Conservation (phyloP, 2,113 vertebrate species). For the Myrmecobius fasciatus region DNA sequence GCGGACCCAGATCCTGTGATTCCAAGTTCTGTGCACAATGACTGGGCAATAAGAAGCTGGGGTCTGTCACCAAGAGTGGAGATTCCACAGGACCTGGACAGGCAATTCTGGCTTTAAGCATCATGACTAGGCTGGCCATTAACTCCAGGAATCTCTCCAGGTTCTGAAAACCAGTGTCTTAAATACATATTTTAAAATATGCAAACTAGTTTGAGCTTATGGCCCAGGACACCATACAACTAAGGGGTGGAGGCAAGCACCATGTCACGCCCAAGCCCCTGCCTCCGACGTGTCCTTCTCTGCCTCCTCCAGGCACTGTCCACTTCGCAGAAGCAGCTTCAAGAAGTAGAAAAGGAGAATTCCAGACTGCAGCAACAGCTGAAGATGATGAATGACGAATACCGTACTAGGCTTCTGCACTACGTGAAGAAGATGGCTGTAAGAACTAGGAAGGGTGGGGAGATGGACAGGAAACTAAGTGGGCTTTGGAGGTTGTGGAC, state of each 20-base stretch:
- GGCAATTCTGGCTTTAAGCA: not conserved
- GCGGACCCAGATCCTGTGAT: not conserved
- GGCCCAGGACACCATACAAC: not conserved
- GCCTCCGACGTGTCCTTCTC: not conserved
- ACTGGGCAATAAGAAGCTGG: not conserved
- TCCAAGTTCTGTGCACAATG: not conserved
- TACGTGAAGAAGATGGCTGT: slow-evolving; percentile 86
- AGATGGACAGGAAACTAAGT: not conserved
- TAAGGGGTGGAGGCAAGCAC: rapidly evolving
- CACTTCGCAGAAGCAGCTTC: slow-evolving; percentile 86
- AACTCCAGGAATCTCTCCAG: not conserved
- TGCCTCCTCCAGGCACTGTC: slow-evolving; percentile 84
- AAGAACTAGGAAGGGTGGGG: slow-evolving; percentile 61
- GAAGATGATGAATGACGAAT: slow-evolving; percentile 90
- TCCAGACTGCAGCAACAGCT: slow-evolving; percentile 89
- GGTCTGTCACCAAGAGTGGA: not conserved
- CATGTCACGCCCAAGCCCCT: not conserved
- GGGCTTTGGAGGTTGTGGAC: not conserved
- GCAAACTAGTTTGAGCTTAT: not conserved
- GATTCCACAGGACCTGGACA: not conserved
- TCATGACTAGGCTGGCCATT: not conserved
- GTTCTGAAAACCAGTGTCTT: not conserved
- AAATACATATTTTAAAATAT: not conserved
- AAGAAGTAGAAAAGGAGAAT: slow-evolving; percentile 88
- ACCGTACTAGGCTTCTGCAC: slow-evolving; percentile 83